These are phyloP conservation scores for Molossus molossus DNA, from an alignment of 2,797 vertebrate genomes.

Conservation along the genomic window DNA sequence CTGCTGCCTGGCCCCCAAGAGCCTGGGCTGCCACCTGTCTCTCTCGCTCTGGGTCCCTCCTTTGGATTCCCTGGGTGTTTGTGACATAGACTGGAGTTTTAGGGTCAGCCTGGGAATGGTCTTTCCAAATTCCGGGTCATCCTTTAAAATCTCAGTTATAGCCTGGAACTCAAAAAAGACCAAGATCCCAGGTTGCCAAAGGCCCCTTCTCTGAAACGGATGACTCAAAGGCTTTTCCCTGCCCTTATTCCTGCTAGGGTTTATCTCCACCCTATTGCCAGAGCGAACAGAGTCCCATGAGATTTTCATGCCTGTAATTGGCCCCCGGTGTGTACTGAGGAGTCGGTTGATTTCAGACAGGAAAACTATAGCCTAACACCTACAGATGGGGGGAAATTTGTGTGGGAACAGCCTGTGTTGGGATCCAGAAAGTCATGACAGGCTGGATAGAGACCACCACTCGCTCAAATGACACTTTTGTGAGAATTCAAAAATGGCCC, in stretches of 20 bases:
- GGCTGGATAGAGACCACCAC: background rate
- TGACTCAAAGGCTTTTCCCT: background rate
- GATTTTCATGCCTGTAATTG: background rate
- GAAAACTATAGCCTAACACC: background rate
- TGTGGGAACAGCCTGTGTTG: background rate
- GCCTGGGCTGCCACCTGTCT: background rate
- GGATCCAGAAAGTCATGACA: background rate
- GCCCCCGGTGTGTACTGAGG: background rate
- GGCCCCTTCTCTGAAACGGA: background rate
- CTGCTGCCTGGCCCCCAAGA: too few species aligned
- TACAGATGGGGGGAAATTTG: background rate
- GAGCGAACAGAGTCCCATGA: background rate
- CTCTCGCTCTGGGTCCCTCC: background rate
- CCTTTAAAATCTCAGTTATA: background rate
- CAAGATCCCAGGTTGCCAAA: background rate
- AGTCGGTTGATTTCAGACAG: background rate
- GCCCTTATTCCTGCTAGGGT: background rate
- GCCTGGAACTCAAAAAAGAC: background rate
- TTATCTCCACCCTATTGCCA: background rate
- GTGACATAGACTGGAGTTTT: background rate
- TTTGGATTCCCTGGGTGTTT: background rate
- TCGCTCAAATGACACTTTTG: background rate
- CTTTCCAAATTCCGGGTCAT: too few species aligned
- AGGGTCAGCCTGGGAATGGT: background rate
- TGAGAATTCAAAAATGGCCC: background rate